Conservation (phyloP, 1,140 invertebrate species). For the Aethina tumida region DNA sequence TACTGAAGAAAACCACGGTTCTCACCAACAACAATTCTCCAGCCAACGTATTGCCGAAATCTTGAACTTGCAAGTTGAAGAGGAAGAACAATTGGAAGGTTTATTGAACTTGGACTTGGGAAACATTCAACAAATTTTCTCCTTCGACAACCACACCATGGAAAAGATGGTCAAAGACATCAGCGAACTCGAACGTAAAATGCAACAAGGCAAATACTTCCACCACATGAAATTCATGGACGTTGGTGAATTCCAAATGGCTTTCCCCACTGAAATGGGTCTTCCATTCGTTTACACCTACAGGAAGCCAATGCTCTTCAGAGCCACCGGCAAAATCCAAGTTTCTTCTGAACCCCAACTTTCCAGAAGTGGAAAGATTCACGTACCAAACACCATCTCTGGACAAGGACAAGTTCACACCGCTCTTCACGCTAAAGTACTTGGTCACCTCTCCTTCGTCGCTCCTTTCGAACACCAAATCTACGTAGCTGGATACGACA, state of each 20-base stretch:
- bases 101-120: constrained; percentile 27
- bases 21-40: constrained; percentile 28
- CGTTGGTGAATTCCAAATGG: constrained; percentile 41
- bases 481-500: constrained; percentile 48
- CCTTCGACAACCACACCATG: constrained; percentile 47
- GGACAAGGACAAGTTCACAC: too few species aligned
- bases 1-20: constrained; percentile 12
- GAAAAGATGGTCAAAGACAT: constrained; percentile 32
- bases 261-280: constrained; percentile 55
- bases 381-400: constrained; percentile 30
- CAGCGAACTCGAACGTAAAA: constrained; percentile 29
- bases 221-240: constrained; percentile 47
- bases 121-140: constrained; percentile 14
- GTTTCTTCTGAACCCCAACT: constrained; percentile 33
- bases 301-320: constrained; percentile 41
- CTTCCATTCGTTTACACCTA: constrained; percentile 53
- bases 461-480: constrained; percentile 49
- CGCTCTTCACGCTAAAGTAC: constrained; percentile 39
- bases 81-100: constrained; percentile 46
- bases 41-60: constrained; percentile 44
- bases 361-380: constrained; percentile 18
- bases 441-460: constrained; percentile 51
- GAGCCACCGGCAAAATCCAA: constrained; percentile 38
- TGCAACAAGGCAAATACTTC: constrained; percentile 38
- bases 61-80: constrained; percentile 43